Conservation (phyloP, 2,797 vertebrate species). For the Diplodus sargus region DNA sequence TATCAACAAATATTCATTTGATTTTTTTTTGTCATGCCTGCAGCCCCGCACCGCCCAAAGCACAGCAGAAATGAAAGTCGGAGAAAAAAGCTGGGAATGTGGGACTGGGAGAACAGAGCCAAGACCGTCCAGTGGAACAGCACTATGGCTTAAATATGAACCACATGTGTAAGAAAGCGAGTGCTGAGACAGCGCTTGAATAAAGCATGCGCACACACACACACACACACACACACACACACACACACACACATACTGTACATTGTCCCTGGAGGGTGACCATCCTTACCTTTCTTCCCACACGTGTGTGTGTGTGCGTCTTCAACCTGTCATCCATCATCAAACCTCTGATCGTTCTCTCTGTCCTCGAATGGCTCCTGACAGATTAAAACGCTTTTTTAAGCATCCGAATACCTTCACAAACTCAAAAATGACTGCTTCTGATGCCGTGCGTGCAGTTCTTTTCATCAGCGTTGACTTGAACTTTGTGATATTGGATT, state of each 20-base stretch:
- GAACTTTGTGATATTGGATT: constrained; percentile 50
- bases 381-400: constrained; percentile 26
- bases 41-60: constrained; percentile 36
- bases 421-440: constrained; percentile 13
- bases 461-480: constrained; percentile 9
- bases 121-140: constrained; percentile 76
- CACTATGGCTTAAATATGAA: constrained; percentile 79
- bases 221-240: constrained; percentile 32
- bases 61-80: constrained; percentile 47
- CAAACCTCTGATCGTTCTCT: constrained; percentile 32
- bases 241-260: constrained; percentile 24
- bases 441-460: not conserved
- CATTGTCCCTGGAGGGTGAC: constrained; percentile 39
- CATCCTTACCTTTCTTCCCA: constrained; percentile 66
- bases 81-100: constrained; percentile 69
- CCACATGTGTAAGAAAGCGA: constrained; percentile 77
- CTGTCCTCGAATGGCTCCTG: constrained; percentile 41
- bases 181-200: constrained; percentile 70
- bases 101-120: constrained; percentile 69
- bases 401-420: constrained; percentile 15
- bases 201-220: constrained; percentile 40
- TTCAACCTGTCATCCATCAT: constrained; percentile 32
- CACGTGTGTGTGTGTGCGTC: constrained; percentile 35
- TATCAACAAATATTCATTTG: constrained; percentile 2
- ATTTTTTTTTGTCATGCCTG: constrained; percentile 33